Base-by-base conservation (phyloP, 2,797 vertebrate genomes). In the Gymnopithys bicolor region DNA sequence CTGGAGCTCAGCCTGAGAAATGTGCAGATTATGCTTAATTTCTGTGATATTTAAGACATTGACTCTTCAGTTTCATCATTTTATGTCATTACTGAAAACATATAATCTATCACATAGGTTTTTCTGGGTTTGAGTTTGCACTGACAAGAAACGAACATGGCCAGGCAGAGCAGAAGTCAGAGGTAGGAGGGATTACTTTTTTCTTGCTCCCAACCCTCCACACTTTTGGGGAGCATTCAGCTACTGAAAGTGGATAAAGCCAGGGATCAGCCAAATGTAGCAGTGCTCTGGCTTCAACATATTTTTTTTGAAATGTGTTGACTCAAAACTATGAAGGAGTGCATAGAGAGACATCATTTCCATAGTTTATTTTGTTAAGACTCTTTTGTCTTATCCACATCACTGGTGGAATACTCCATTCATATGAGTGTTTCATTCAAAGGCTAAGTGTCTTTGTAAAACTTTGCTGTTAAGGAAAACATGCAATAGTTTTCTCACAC, bases 291-390 rank as follows among this genome's bases (percentile, higher is more conserved):
- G 4, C 10, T 58, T 70, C 51, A 59, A 15, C 1, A 0, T 27
- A 39, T 32, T n/a, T 85, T 66, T 43, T 63, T 85, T n/a, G 39
- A 74, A 81, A 9, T 32, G 19, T 6, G 35, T 10, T 10, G 43
- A 24, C 51, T 70, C 56, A 63, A 77, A 91, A 55, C 7, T 25
- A 14, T 8, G 15, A 51, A 35, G 4, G 2, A 28, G 12, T 55
- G 7, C 5, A 14, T 55, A 35, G 13, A 43, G 30, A 60, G 6
- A 32, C 35, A 28, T 0, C 0, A 13, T 25, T 17, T 7, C 13
- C 49, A 19, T 11, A 19, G 8, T 49, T 73, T 25, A 17, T 39
- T 13, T 35, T 32, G 2, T n/a, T 15, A 23, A 23, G 19, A 22
- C 9, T 43, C 23, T 58, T 49, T 69, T 41, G 4, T 37, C 23